Base-by-base conservation (phyloP, 2,113 vertebrate genomes). In the Telmatochromis brichardi region DNA sequence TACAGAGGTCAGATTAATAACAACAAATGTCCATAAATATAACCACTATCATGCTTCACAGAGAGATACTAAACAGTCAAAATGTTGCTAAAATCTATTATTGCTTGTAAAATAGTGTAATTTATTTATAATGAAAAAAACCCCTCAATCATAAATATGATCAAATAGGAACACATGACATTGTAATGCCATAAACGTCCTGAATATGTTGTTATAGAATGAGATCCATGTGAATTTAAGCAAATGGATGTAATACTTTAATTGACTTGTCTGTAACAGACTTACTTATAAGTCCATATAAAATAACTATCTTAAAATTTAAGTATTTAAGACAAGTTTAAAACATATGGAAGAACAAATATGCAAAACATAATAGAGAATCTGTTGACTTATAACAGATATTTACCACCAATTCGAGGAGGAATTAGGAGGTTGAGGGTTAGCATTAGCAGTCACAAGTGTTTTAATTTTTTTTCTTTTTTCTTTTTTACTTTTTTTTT, bases 91-190 rank as follows among this genome's bases (percentile, higher is more conserved):
- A 76, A 19, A 76, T 50, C 23, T 3, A 12, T 26, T 42, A 23
- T 71, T 23, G 5, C n/a, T 26, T 71, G 21, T 6, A 71, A 71
- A 42, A 26, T 26, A 42, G n/a, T 15, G 37, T 45, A 1, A 71
- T 26, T 71, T 71, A 26, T 71, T 45, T 71, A 42, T 0, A 26
- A 4, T 71, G 3, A 9, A 71, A 42, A 42, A 31, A 63, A 11
- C 0, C 0, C 4, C 28, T 33, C 0, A 63, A 35, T 63, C 17
- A 63, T 63, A 0, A 35, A 35, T 63, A 2, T 35, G 58, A 63
- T 63, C 58, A 63, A 63, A 63, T 63, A 73, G 65, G 37, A 45
- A 26, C 21, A 45, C 8, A 26, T 23, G 0, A 26, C 0, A 73
- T 1, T 45, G 5, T 17, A 73, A 26, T 26, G 13, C 68, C 68